Evolutionary conservation across 1,140 invertebrate genomes (phyloP), one percentile per base, ranked within the genome.

Genomic region (Drosophila nigrodunni): DNA sequence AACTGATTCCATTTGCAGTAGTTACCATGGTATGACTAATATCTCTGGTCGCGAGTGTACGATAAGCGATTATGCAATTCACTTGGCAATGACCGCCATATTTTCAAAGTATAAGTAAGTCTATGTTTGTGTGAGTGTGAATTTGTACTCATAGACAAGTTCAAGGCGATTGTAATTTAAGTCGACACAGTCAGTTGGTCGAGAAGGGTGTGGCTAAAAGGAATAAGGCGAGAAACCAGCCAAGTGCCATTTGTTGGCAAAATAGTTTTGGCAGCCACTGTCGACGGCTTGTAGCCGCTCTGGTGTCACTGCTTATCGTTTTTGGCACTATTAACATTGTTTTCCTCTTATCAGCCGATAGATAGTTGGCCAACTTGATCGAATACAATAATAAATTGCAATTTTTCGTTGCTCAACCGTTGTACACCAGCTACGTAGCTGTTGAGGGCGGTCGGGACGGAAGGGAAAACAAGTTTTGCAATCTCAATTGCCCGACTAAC

Each of bases 21-120:
- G 46, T 52, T 47, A 70, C 52, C 68, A 67, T 41, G 55, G 55
- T 74, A 60, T 60, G 35, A 60, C 34, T 52, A 44, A 81, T 70
- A 44, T 68, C 55, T 69, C 37, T 64, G 8, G 21, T 7, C 44
- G 46, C 11, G 50, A 69, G 18, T 60, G 34, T 57, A 44, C 46
- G 72, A 61, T 71, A 75, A 64, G 62, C 50, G 74, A 54, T 87
- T 87, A 87, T 82, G 83, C 76, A 87, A 87, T 58, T 37, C n/a
- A 60, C 60, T 66, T 78, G 82, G 66, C 82, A 87, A 71, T 87
- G 83, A 88, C 83, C 82, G 73, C 47, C 11, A 65, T 52, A 44
- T 66, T 66, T 67, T 70, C 30, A 7, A 37, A 37, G 37, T 41
- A 18, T 57, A 7, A n/a, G 15, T 35, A 15, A 46, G 25, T 54